phyloP scores from a whole-genome alignment of 1,140 invertebrate species.

The Lamellibrachia luymesi region DNA sequence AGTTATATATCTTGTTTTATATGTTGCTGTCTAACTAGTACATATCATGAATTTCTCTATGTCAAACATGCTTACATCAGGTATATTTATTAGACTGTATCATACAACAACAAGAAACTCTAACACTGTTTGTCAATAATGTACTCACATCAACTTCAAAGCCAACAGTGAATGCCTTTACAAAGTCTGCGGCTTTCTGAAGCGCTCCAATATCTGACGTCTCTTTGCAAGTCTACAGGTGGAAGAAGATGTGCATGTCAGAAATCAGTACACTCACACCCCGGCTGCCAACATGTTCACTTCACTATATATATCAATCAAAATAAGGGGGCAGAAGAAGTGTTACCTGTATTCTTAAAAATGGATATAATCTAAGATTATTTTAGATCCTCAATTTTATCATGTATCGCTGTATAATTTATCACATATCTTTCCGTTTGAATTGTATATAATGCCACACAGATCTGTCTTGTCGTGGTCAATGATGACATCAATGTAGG shows the following conservation, averaged over 20 bases:
- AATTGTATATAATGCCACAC: too few species aligned
- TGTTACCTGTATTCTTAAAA: too few species aligned
- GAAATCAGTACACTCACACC: not conserved
- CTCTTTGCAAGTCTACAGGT: conserved; percentile 64
- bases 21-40: not conserved
- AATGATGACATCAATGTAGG: too few species aligned
- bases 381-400: too few species aligned
- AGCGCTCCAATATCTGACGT: conserved; percentile 85
- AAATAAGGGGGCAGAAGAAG: too few species aligned
- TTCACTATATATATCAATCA: not conserved
- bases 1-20: not conserved
- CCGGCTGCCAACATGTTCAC: not conserved
- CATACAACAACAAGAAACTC: not conserved
- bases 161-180: conserved; percentile 92
- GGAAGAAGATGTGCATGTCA: conserved; percentile 19
- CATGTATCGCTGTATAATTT: too few species aligned
- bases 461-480: too few species aligned
- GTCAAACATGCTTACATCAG: not conserved
- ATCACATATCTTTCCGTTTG: too few species aligned
- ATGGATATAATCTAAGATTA: too few species aligned
- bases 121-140: not conserved
- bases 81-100: not conserved
- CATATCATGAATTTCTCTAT: not conserved
- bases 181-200: conserved; percentile 98
- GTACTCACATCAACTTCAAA: conserved; percentile 84